phyloP scores from a whole-genome alignment of 2,888 invertebrate species.

The Poecilus cupreus region DNA sequence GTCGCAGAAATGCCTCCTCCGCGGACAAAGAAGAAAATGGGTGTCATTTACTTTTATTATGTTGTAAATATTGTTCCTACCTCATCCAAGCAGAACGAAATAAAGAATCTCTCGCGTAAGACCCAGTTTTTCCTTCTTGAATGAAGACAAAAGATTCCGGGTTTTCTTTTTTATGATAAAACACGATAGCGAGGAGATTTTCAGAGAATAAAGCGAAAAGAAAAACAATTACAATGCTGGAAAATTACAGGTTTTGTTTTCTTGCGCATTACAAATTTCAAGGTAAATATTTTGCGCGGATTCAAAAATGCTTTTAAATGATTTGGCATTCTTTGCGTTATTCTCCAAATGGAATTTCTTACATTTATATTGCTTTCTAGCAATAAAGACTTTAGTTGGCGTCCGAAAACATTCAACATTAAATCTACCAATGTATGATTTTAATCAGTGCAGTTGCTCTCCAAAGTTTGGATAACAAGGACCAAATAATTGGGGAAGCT shows the following conservation, averaged over 20 bases:
- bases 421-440: no score
- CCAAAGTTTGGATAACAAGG: no score
- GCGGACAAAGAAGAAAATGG: constrained; percentile 9
- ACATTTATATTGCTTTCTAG: no score
- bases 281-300: no score
- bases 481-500: no score
- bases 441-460: no score
- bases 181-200: constrained; percentile 42
- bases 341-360: no score
- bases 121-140: constrained; percentile 32
- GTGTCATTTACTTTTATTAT: constrained; percentile 51
- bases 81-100: constrained; percentile 11
- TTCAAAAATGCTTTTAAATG: no score
- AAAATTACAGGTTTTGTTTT: constrained; percentile 34
- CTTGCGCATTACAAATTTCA: no score
- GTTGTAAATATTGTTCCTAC: constrained; percentile 51
- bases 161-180: constrained; percentile 46
- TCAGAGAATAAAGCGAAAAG: constrained; percentile 37
- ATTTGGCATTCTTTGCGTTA: no score
- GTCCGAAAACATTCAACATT: no score
- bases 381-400: no score
- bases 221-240: constrained; percentile 46
- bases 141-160: constrained; percentile 51
- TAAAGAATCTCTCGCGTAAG: constrained; percentile 26
- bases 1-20: neutral